Base-by-base conservation (phyloP, 64 coral and sea anemone species). In the Stichodactyla mertensii region DNA sequence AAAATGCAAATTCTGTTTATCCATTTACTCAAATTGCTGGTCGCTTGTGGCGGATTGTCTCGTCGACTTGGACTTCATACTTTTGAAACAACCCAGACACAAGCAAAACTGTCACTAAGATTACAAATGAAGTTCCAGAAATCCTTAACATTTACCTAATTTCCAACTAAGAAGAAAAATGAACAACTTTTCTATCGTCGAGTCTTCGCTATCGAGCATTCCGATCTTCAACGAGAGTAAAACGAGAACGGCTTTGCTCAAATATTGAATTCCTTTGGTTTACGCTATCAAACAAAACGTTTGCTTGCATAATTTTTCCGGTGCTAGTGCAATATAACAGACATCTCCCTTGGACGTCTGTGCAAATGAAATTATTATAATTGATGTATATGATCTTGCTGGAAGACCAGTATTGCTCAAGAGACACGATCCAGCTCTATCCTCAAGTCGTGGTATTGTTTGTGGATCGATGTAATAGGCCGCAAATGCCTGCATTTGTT, bases 1-100 rank as follows among this genome's bases (percentile, higher is more conserved):
- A 74, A 45, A n/a, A 74, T 74, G 20, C n/a, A 74, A 74, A 36
- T 74, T 74, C 24, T 74, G 69, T 74, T 74, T 74, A 74, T 74
- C 23, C 10, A 26, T 74, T 74, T 74, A 58, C 56, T 58, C 56
- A 58, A 58, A 58, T 6, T 58, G 8, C 56, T 58, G 8, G 56
- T 58, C 14, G 56, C 56, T 58, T 58, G 56, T 58, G 56, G 56
- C 67, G 67, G 67, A 71, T 71, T 12, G 67, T 71, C 24, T 71
- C 24, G 18, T 22, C 18, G 51, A 15, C 78, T 81, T 53, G 4
- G 12, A 79, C 31, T 80, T 45, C 78, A 45, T 54, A 52, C 10
- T 45, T 16, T 80, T 51, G 31, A 80, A 51, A 79, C 4, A 52
- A n/a, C 53, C 10, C 52, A 53, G 51, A 81, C 78, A 20, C 15